These are phyloP conservation scores for Micromussa lordhowensis DNA, from an alignment of 92 coral and sea anemone genomes.

Conservation along the genomic window DNA sequence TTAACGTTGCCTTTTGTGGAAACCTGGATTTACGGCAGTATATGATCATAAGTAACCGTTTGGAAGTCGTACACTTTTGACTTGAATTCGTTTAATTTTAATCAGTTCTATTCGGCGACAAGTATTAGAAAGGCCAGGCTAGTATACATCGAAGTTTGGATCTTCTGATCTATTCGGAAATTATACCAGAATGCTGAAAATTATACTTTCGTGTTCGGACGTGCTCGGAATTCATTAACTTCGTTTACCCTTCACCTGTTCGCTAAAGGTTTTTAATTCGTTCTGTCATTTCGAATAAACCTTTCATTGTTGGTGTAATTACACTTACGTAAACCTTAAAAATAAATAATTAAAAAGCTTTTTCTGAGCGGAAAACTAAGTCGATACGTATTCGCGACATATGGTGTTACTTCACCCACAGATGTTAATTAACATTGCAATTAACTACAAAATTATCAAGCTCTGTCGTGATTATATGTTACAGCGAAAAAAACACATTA, in stretches of 20 bases:
- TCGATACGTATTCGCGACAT: background rate
- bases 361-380: background rate
- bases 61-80: too few species aligned
- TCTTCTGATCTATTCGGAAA: too few species aligned
- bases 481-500: too few species aligned
- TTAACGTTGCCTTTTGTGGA: background rate
- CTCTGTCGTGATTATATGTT: too few species aligned
- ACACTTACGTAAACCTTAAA: background rate
- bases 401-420: background rate
- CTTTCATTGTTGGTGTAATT: background rate
- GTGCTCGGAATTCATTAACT: conserved; percentile 11
- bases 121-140: too few species aligned
- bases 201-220: conserved; percentile 6
- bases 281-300: conserved; percentile 6
- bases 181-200: background rate
- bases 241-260: conserved; percentile 18
- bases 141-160: too few species aligned
- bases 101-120: too few species aligned
- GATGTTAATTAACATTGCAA: background rate
- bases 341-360: background rate
- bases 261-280: background rate
- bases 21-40: background rate
- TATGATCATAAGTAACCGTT: too few species aligned
- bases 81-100: too few species aligned
- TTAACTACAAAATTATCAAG: background rate